Conservation (phyloP, 2,888 invertebrate genomes). For the Alloscopus bannaensis region DNA sequence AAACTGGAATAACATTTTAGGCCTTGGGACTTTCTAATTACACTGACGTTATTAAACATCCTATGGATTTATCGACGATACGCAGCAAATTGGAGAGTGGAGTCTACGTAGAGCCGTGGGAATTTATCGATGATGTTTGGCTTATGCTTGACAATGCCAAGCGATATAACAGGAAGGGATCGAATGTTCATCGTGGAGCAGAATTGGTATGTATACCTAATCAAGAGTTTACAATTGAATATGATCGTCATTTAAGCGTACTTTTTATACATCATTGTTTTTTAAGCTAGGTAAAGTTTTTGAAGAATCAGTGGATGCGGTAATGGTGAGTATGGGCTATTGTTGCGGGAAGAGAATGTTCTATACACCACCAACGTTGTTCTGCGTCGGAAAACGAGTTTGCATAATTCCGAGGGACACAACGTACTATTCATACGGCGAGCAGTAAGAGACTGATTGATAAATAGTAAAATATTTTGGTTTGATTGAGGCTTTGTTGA, state of each 20-base stretch:
- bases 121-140: constrained; percentile 99
- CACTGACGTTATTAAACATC: constrained; percentile 95
- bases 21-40: constrained; percentile 79
- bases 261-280: constrained; percentile 42
- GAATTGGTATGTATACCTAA: constrained; percentile 86
- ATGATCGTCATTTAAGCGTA: constrained; percentile 50
- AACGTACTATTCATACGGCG: constrained; percentile 98
- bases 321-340: constrained; percentile 98
- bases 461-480: not conserved
- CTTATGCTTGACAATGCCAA: constrained; percentile 99
- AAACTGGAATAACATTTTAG: too few species aligned
- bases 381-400: constrained; percentile 98
- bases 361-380: constrained; percentile 98
- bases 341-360: constrained; percentile 99
- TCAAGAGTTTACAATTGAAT: too few species aligned
- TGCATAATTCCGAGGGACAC: constrained; percentile 99
- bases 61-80: constrained; percentile 98
- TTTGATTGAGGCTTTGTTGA: not conserved
- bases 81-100: constrained; percentile 94
- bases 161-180: constrained; percentile 98
- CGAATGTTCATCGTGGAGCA: constrained; percentile 97
- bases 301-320: constrained; percentile 97
- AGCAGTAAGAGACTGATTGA: constrained; percentile 83
- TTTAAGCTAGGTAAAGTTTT: constrained; percentile 96
- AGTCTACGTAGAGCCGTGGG: constrained; percentile 98